Percentiles rank a stretch among this genome's conserved stretches.
These are phyloP conservation scores for Pipistrellus pipistrellus DNA, from an alignment of 2,797 vertebrate genomes.

Conservation along the genomic window DNA sequence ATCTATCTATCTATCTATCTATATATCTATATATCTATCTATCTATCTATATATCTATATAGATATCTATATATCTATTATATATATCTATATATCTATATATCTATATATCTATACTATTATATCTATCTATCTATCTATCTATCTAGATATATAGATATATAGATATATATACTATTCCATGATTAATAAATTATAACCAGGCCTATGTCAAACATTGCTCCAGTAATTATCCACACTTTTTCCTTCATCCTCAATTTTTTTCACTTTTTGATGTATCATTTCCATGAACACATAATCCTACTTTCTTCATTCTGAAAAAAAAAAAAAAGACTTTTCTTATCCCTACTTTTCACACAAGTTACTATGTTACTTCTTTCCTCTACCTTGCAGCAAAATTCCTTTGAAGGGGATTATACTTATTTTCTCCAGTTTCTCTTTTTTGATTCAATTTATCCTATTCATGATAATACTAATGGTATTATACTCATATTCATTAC, in stretches of 20 bases:
- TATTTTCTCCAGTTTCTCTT: not conserved
- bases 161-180: not conserved
- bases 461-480: not conserved
- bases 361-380: not conserved
- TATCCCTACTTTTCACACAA: not conserved
- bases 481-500: not conserved
- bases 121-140: no score
- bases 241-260: not conserved
- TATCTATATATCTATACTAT: no score
- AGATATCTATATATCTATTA: no score
- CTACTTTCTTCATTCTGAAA: not conserved
- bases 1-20: no score
- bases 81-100: no score
- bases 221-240: not conserved
- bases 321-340: not conserved
- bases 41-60: no score
- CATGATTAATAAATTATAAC: not conserved
- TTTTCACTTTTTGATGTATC: not conserved
- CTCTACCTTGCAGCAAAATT: not conserved
- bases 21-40: no score
- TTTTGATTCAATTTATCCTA: not conserved
- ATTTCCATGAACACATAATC: not conserved
- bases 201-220: not conserved
- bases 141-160: no score
- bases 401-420: not conserved